Evolutionary conservation across 2,113 vertebrate species (phyloP), one percentile per base, ranked within the genome.

Genomic region (Rhineura floridana): DNA sequence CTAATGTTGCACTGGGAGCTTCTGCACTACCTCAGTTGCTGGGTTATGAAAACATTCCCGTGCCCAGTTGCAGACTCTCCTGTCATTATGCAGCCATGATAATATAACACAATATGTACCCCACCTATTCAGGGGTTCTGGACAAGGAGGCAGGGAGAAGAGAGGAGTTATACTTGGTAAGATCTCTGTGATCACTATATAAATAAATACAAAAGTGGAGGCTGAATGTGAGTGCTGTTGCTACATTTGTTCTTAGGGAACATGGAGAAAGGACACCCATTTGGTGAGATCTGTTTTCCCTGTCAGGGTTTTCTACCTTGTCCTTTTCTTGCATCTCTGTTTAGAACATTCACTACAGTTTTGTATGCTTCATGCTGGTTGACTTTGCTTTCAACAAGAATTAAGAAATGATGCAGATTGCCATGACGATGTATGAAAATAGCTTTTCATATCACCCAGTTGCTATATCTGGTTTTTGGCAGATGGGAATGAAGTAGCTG

Each of bases 401-500:
- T 48, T 23, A 73, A 50, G 46, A 80, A 48, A 77, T 19, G n/a
- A 84, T 46, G 36, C 50, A 36, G 33, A 73, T 87, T 90, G 82
- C 85, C 65, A 81, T 85, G 82, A 55, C n/a, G 42, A 85, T 50
- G 39, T 55, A 62, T 75, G 82, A 81, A 87, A 81, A 81, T 84
- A 87, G n/a, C 76, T 85, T 87, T 67, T 78, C 42, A 8, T 28
- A 52, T 73, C 48, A 44, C 21, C 48, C 15, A 23, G 83, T 77
- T 79, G 62, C 85, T 87, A 72, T 81, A 85, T 81, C 69, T 81
- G 78, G 55, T 77, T 69, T 59, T n/a, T 79, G 76, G 55, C 81
- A 84, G 50, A 84, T 65, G 76, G 63, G n/a, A 65, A 42, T 72
- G 33, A 65, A 73, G 28, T 55, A 50, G 75, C 75, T 80, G 59